Base-by-base conservation (phyloP, 2,113 vertebrate species). In the Aptenodytes forsteri region DNA sequence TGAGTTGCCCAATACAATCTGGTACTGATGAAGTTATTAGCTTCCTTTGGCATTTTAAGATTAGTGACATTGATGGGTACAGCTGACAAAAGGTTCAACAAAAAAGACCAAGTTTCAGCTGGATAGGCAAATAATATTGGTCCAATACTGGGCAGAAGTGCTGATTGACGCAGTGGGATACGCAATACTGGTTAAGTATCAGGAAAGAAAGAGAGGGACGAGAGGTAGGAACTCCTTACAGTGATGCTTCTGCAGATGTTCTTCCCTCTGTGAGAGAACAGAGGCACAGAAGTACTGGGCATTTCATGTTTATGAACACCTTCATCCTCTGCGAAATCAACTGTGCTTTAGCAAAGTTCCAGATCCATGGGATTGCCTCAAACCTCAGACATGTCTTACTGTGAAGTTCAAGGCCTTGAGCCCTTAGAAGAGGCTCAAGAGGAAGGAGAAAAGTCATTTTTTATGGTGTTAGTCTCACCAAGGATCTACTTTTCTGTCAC, bases 141-240 rank as follows among this genome's bases (percentile, higher is more conserved):
- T 44, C 4, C 4, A n/a, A 16, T 32, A 64, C 20, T 9, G n/a
- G 40, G 9, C 19, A 69, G 27, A 77, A 76, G 16, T 27, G 18
- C 3, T 23, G 4, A 80, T 1, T 71, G 29, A 38, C 3, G 5
- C 10, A 66, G 16, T 23, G 52, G 32, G 29, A 52, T 66, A 83
- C 1, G 1, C 6, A 36, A 46, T 36, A 34, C 2, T 26, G 3
- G 3, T 66, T 38, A 80, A 72, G 8, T 6, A 66, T 3, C 19
- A 64, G 50, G 34, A 62, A 76, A 17, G 2, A 78, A 30, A 56
- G 23, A n/a, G 18, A 77, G 16, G 21, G 16, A 40, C 0, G 0
- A 83, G 34, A 67, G 13, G 5, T 54, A 76, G 32, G 22, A 83
- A 55, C 15, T 58, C 16, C 22, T 70, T 62, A 10, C 26, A 66